Percentiles rank a stretch among this genome's conserved stretches.
Conservation (phyloP, 2,888 invertebrate species). For the Alitta virens region DNA sequence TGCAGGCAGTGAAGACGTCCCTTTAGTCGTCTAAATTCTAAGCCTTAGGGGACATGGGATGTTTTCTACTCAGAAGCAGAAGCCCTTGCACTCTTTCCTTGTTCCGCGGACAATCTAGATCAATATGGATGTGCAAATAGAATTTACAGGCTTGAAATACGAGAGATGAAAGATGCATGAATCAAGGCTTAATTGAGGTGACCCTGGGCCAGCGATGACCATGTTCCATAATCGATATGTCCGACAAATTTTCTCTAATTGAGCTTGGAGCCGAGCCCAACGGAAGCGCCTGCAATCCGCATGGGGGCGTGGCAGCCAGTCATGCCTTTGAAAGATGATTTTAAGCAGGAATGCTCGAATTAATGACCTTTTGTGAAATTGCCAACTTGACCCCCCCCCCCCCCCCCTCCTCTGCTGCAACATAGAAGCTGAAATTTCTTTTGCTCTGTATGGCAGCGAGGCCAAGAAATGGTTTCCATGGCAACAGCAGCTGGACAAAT, state of each 20-base stretch:
- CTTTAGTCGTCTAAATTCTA: no score
- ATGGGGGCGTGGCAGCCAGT: neutral
- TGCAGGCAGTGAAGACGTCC: no score
- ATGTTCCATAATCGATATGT: neutral
- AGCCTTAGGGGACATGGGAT: no score
- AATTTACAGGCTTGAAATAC: neutral
- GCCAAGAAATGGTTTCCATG: neutral
- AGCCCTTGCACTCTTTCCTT: neutral
- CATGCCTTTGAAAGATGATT: constrained; percentile 1
- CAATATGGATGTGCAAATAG: constrained; percentile 1
- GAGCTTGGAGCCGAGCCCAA: neutral
- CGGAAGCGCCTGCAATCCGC: neutral
- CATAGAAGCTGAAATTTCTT: no score
- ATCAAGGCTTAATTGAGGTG: neutral
- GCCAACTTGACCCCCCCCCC: neutral
- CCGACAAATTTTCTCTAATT: constrained; percentile 2
- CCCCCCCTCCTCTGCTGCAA: no score
- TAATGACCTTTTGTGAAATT: neutral
- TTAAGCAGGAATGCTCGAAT: neutral
- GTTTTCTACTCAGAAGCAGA: no score
- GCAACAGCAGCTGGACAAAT: constrained; percentile 1
- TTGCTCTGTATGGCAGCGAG: neutral
- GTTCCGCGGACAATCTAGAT: neutral
- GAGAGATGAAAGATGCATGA: constrained; percentile 3
- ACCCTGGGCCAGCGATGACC: neutral